A percentile compares a stretch with the other conserved stretches of the same genome.
These are phyloP conservation scores for Ladona fulva DNA, from an alignment of 1,140 invertebrate species.

Conservation along the genomic window DNA sequence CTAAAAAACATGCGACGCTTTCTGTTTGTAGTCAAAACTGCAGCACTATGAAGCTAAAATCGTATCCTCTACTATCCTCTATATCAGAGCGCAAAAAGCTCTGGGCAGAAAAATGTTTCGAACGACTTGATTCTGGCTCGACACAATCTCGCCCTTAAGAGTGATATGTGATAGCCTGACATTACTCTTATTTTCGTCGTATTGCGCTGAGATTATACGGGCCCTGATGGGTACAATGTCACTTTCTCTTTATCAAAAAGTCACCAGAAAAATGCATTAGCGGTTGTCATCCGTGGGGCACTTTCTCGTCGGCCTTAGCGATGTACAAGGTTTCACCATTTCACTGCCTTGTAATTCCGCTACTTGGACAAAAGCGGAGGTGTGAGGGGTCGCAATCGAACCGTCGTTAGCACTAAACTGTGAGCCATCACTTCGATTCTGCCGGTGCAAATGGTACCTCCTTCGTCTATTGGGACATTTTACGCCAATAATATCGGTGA, in stretches of 20 bases:
- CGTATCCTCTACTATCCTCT: too few relatives aligned
- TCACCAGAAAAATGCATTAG: constrained; percentile 9
- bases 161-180: not conserved
- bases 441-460: too few relatives aligned
- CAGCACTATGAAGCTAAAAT: too few relatives aligned
- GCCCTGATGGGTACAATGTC: not conserved
- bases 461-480: too few relatives aligned
- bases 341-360: not conserved
- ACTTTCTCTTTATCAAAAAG: constrained; percentile 10
- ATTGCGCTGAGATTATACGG: not conserved
- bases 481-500: too few relatives aligned
- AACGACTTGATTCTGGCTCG: not conserved
- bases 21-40: too few relatives aligned
- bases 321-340: not conserved
- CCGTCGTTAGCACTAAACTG: too few relatives aligned
- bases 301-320: not conserved
- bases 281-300: not conserved
- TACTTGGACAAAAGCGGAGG: not conserved
- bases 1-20: too few relatives aligned
- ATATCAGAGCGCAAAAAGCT: too few relatives aligned
- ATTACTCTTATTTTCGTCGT: not conserved
- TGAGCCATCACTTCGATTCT: too few relatives aligned
- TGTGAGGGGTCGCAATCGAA: not conserved
- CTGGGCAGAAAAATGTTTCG: too few relatives aligned
- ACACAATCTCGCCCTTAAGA: not conserved